Evolutionary conservation across 2,113 vertebrate species (phyloP).

Genomic region (Otus sunia): DNA sequence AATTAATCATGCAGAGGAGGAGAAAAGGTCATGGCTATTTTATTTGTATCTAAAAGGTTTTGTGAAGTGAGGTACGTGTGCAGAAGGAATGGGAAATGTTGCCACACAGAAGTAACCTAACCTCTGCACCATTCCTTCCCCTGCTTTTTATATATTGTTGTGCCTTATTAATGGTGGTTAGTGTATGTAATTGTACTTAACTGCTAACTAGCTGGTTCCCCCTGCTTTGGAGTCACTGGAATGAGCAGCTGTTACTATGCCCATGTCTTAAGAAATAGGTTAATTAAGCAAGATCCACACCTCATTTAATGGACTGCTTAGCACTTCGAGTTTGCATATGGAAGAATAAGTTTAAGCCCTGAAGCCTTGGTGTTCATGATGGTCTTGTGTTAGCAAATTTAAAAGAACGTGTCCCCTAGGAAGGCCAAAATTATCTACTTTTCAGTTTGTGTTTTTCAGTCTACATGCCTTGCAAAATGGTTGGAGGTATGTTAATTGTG

Average conservation of each 20-base stretch:
- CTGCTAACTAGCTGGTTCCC: neutral
- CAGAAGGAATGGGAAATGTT: conserved; percentile 13
- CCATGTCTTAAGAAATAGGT: neutral
- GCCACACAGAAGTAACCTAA: neutral
- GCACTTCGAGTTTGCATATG: neutral
- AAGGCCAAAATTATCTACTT: neutral
- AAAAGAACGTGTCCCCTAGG: neutral
- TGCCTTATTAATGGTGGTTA: neutral
- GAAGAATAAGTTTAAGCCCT: neutral
- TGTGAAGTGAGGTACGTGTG: neutral
- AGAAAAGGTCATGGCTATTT: conserved; percentile 75
- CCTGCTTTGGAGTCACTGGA: neutral
- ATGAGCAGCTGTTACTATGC: neutral
- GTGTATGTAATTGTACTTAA: neutral
- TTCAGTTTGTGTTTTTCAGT: neutral
- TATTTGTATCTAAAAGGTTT: conserved; percentile 66
- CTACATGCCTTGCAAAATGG: neutral
- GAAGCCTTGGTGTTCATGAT: neutral
- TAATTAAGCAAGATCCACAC: neutral
- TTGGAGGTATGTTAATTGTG: neutral
- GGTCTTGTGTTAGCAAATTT: neutral
- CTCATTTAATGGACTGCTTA: neutral
- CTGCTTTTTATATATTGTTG: neutral
- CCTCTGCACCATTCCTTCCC: neutral
- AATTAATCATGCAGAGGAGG: conserved; percentile 91